These are phyloP conservation scores for Atractosteus spatula DNA, from an alignment of 2,113 vertebrate genomes.

Conservation along the genomic window DNA sequence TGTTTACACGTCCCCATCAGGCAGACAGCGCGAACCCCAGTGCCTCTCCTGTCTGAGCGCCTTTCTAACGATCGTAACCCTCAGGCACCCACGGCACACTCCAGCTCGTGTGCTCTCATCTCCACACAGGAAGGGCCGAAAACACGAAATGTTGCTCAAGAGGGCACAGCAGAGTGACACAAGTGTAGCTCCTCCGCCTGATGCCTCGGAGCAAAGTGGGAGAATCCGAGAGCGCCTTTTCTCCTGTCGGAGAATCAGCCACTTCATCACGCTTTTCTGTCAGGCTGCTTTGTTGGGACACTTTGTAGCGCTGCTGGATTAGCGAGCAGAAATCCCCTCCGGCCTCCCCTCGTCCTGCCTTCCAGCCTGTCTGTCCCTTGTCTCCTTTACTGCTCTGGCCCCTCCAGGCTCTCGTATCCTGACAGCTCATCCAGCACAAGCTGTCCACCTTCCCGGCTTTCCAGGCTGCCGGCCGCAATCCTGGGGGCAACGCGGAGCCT, in stretches of 20 bases:
- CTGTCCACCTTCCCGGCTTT: background rate
- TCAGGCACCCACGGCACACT: constrained; percentile 16
- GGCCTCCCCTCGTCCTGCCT: constrained; percentile 20
- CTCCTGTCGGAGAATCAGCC: background rate
- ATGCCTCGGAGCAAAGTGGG: too few species aligned
- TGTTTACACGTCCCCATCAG: constrained; percentile 34
- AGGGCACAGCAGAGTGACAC: background rate
- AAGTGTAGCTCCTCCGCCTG: background rate
- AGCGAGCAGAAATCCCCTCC: constrained; percentile 35
- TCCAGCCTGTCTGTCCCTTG: constrained; percentile 24
- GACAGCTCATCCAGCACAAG: constrained; percentile 3
- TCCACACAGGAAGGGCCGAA: background rate
- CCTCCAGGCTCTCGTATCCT: constrained; percentile 21
- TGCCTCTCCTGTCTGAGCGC: constrained; percentile 21
- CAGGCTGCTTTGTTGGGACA: constrained; percentile 13
- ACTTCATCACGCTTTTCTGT: constrained; percentile 17
- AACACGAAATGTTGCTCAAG: background rate
- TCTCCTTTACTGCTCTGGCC: constrained; percentile 10
- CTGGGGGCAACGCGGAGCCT: too few species aligned
- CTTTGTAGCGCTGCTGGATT: background rate
- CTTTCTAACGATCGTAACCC: background rate
- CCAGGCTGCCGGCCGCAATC: too few species aligned
- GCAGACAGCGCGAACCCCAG: constrained; percentile 20
- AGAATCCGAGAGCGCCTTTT: too few species aligned
- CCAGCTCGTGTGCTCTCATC: too few species aligned